phyloP scores from a whole-genome alignment of 2,113 vertebrate genomes.

The Caranx ignobilis region DNA sequence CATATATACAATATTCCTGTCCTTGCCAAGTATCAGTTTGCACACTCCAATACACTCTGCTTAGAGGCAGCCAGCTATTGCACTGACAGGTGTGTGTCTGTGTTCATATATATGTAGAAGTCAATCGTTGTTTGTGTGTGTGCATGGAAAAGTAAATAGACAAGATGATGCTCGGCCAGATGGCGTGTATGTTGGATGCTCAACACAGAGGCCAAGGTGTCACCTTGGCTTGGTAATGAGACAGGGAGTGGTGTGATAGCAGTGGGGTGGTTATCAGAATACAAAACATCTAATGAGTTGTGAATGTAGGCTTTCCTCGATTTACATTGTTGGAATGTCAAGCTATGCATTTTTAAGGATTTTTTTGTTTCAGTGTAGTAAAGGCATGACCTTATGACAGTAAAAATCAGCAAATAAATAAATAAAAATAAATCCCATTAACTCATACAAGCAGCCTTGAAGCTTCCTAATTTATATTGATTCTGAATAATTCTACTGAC shows the following conservation, averaged over 20 bases:
- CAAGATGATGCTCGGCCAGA: conserved; percentile 53
- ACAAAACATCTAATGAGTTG: conserved; percentile 20
- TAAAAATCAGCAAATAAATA: too few species aligned
- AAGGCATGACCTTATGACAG: background rate
- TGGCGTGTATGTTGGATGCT: conserved; percentile 47
- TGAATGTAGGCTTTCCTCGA: conserved; percentile 7
- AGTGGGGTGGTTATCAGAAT: conserved; percentile 18
- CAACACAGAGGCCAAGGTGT: conserved; percentile 48
- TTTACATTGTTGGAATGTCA: background rate
- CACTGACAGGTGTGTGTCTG: conserved; percentile 14
- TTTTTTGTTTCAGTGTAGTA: background rate
- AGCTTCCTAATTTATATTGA: background rate
- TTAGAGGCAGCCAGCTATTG: background rate
- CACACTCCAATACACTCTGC: background rate
- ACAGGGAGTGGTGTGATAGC: conserved; percentile 12
- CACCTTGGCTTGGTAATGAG: conserved; percentile 57
- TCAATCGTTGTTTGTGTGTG: background rate
- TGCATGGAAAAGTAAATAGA: conserved; percentile 28
- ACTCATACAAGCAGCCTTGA: background rate
- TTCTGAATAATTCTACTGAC: background rate
- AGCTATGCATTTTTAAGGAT: background rate
- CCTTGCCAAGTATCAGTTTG: background rate
- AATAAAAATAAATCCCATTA: background rate
- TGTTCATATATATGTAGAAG: conserved; percentile 6
- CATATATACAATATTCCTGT: background rate